These are phyloP conservation scores for Polydrusus pterygomalis DNA, from an alignment of 2,888 invertebrate genomes.

Conservation along the genomic window DNA sequence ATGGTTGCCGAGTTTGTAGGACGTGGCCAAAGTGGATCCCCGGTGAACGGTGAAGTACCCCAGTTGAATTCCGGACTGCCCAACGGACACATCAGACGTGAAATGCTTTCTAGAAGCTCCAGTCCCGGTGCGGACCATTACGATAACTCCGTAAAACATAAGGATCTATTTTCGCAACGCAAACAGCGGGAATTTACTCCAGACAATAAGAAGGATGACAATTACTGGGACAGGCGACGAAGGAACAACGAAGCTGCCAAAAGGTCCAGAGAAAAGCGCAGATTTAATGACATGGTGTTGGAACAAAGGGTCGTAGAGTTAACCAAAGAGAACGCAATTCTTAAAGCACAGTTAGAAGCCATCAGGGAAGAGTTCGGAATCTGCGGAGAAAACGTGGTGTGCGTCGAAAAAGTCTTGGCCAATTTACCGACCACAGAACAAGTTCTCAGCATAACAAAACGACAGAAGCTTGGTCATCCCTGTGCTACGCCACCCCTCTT, in stretches of 20 bases:
- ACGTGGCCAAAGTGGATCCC: slow-evolving; percentile 83
- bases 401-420: slow-evolving; percentile 91
- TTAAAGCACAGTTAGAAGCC: slow-evolving; percentile 93
- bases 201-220: slow-evolving; percentile 96
- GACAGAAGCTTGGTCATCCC: slow-evolving; percentile 75
- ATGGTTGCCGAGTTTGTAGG: slow-evolving; percentile 92
- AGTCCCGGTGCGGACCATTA: slow-evolving; percentile 71
- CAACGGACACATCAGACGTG: slow-evolving; percentile 70
- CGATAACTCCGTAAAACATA: slow-evolving; percentile 77
- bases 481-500: slow-evolving; percentile 74
- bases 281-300: slow-evolving; percentile 97
- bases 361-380: slow-evolving; percentile 95
- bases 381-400: slow-evolving; percentile 89
- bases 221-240: slow-evolving; percentile 96
- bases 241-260: slow-evolving; percentile 98
- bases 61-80: slow-evolving; percentile 76
- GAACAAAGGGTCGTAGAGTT: slow-evolving; percentile 95
- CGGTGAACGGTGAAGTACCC: slow-evolving; percentile 81
- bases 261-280: slow-evolving; percentile 95
- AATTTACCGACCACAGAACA: slow-evolving; percentile 90
- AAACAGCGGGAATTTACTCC: slow-evolving; percentile 98
- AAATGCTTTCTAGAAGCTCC: slow-evolving; percentile 69
- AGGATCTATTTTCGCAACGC: slow-evolving; percentile 90
- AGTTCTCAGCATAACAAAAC: slow-evolving; percentile 87
- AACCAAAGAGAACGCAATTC: slow-evolving; percentile 95